Evolutionary conservation across 2,797 vertebrate genomes (phyloP).

Genomic region (Prunella strophiata): DNA sequence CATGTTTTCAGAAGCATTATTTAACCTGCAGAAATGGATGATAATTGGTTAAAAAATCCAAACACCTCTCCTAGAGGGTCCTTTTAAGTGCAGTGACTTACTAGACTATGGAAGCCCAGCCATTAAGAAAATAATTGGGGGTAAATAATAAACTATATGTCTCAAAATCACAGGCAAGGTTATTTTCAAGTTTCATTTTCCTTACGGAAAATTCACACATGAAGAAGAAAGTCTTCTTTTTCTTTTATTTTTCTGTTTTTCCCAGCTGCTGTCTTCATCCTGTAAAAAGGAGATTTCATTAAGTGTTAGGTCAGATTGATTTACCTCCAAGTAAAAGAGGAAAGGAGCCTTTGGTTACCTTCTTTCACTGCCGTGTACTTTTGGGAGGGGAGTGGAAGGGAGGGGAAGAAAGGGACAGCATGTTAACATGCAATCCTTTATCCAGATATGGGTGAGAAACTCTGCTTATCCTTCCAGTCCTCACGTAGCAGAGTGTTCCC

Average conservation of each 20-base stretch:
- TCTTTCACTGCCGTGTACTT: background rate
- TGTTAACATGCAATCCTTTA: background rate
- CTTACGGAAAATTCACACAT: background rate
- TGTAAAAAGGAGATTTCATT: background rate
- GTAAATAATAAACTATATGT: background rate
- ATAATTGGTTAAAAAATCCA: background rate
- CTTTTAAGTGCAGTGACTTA: background rate
- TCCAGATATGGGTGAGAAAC: background rate
- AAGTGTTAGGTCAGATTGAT: background rate
- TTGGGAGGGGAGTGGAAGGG: background rate
- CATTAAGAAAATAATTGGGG: background rate
- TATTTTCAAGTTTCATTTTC: background rate
- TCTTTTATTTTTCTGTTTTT: background rate
- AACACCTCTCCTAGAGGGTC: background rate
- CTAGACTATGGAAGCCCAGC: background rate
- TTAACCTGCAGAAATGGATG: background rate
- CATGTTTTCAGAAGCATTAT: background rate
- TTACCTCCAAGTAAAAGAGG: slow-evolving; percentile 5
- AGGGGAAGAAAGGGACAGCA: background rate
- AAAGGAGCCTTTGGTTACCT: background rate
- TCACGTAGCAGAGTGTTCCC: background rate
- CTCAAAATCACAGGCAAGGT: background rate
- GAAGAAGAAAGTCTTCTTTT: background rate
- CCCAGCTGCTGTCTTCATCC: background rate
- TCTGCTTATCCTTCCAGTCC: background rate